Evolutionary conservation across 2,113 vertebrate species (phyloP).

Genomic region (Anhinga rufa): DNA sequence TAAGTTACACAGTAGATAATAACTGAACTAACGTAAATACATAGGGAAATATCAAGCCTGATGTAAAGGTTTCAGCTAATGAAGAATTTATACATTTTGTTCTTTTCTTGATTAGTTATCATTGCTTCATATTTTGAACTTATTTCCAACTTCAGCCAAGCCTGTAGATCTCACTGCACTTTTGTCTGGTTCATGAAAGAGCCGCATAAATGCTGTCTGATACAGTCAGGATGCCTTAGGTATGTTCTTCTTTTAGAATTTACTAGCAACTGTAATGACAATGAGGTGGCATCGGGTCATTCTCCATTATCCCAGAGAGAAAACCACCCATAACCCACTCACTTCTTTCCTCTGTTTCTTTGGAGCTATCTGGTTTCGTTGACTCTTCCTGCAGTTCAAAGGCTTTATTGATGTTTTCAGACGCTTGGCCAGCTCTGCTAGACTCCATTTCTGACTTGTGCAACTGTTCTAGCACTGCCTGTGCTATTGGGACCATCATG

Average conservation of each 20-base stretch:
- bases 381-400: constrained; percentile 71
- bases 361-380: background rate
- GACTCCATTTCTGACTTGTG: constrained; percentile 20
- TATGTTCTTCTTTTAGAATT: background rate
- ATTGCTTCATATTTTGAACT: background rate
- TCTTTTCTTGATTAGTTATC: background rate
- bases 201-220: background rate
- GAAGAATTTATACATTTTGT: background rate
- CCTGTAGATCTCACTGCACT: background rate
- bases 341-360: background rate
- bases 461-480: constrained; percentile 86
- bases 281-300: background rate
- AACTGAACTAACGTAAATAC: background rate
- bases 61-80: background rate
- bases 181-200: background rate
- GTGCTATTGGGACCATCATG: constrained; percentile 94
- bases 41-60: background rate
- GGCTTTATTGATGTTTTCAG: constrained; percentile 15
- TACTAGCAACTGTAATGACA: background rate
- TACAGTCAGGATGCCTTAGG: background rate
- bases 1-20: background rate
- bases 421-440: fast-evolving
- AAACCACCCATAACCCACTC: background rate
- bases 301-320: background rate
- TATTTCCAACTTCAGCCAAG: background rate